phyloP scores from a whole-genome alignment of 2,888 invertebrate genomes.

The Carcina quercana region DNA sequence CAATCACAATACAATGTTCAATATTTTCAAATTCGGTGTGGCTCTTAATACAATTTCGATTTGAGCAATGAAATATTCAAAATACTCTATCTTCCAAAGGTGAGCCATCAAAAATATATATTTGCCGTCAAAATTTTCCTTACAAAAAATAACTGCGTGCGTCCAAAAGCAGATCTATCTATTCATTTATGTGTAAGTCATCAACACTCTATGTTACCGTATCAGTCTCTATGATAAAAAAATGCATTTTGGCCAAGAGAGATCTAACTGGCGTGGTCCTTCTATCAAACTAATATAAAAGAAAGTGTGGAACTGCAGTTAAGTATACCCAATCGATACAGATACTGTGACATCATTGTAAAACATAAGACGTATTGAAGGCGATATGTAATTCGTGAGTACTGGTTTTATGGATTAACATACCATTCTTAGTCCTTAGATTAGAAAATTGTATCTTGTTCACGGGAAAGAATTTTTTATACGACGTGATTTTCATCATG shows the following conservation, averaged over 20 bases:
- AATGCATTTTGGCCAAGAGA: constrained; percentile 72
- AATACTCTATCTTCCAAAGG: constrained; percentile 62
- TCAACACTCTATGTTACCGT: constrained; percentile 64
- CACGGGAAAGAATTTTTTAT: no score
- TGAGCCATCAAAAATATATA: constrained; percentile 69
- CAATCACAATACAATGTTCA: constrained; percentile 48
- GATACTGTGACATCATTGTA: constrained; percentile 34
- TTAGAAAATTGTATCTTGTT: no score
- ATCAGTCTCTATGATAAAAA: constrained; percentile 71
- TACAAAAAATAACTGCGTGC: constrained; percentile 59
- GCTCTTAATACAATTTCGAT: constrained; percentile 63
- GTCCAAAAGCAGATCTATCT: constrained; percentile 66
- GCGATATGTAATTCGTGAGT: no score
- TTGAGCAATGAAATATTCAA: constrained; percentile 66
- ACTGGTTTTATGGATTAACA: no score
- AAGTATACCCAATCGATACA: constrained; percentile 47
- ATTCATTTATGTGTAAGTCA: constrained; percentile 52
- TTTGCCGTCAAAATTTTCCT: constrained; percentile 54
- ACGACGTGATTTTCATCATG: no score
- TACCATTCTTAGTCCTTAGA: no score
- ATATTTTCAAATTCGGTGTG: constrained; percentile 56
- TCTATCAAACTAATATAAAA: constrained; percentile 28
- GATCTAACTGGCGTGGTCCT: constrained; percentile 54
- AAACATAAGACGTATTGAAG: no score
- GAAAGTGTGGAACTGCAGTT: no score